Evolutionary conservation across 2,797 vertebrate genomes (phyloP), one percentile per base, ranked within the genome.

Genomic region (Lithobates sylvaticus): DNA sequence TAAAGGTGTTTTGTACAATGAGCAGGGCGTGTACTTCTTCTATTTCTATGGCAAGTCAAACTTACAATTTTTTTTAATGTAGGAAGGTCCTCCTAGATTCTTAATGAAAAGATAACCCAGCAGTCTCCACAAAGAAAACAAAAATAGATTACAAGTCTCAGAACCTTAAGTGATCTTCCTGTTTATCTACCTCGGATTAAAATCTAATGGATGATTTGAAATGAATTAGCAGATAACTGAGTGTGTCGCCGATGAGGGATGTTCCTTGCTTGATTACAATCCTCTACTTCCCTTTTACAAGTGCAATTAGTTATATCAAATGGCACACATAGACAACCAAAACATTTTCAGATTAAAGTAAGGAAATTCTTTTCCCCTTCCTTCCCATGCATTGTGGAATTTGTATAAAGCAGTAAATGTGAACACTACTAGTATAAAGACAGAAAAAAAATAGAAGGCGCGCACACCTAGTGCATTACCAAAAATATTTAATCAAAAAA

Each of bases 331-430:
- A 75, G 32, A 69, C 3, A 23, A 29, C 23, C 61, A 72, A 36
- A 68, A 68, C 15, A 73, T 21, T 61, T 58, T 23, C 18, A 79
- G 76, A 80, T 79, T 39, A 84, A 84, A 84, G 83, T 42, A 65
- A 50, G 84, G 77, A 85, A 85, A 85, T 78, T 3, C 58, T 69
- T 13, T 18, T 54, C 27, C n/a, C 84, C 61, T 74, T 61, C 77
- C 77, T 80, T 80, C 71, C 68, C 68, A 84, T 65, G 54, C 64
- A 84, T 78, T 61, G 77, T 32, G 1, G 44, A 23, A 54, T 39
- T 29, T 71, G 5, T 36, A 36, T 36, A 36, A 36, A 7, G 34
- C 34, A 36, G 34, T 39, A 9, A 39, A 39, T 39, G 39, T 39
- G 39, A 39, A 9, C 39, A 39, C 10, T 9, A 36, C 34, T 36